These are phyloP conservation scores for Gallinago undulata DNA, from an alignment of 2,113 vertebrate genomes.

Conservation along the genomic window DNA sequence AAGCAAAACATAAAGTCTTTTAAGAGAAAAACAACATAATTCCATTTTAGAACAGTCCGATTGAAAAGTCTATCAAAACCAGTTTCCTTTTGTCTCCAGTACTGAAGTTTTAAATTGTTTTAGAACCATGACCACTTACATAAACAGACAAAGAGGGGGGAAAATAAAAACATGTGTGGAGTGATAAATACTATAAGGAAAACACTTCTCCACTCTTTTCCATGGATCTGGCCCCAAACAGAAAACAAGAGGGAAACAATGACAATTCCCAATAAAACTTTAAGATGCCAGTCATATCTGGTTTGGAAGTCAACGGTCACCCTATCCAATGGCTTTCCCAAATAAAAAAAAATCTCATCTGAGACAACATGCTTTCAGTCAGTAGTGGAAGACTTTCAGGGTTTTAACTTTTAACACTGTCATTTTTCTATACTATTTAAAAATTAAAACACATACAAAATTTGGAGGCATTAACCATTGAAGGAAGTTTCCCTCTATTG, in stretches of 20 bases:
- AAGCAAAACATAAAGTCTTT: not conserved
- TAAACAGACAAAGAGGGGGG: not conserved
- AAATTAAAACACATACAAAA: not conserved
- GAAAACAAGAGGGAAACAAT: not conserved
- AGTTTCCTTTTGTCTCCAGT: not conserved
- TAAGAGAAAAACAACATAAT: not conserved
- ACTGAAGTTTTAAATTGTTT: not conserved
- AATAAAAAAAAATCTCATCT: not conserved
- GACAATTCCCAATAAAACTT: not conserved
- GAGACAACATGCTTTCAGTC: not conserved
- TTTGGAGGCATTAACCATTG: not conserved
- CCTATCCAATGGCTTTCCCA: not conserved
- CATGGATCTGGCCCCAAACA: not conserved
- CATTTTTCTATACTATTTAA: not conserved
- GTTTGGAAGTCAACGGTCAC: not conserved
- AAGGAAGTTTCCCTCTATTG: not conserved
- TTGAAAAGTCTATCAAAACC: not conserved
- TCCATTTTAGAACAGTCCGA: not conserved
- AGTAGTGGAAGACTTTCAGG: not conserved
- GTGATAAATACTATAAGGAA: not conserved
- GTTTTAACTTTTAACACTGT: not conserved
- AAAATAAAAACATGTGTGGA: not conserved
- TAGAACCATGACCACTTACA: not conserved
- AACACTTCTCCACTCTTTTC: not conserved
- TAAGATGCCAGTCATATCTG: not conserved